phyloP scores from a whole-genome alignment of 2,113 vertebrate species.

The Microtus pennsylvanicus region DNA sequence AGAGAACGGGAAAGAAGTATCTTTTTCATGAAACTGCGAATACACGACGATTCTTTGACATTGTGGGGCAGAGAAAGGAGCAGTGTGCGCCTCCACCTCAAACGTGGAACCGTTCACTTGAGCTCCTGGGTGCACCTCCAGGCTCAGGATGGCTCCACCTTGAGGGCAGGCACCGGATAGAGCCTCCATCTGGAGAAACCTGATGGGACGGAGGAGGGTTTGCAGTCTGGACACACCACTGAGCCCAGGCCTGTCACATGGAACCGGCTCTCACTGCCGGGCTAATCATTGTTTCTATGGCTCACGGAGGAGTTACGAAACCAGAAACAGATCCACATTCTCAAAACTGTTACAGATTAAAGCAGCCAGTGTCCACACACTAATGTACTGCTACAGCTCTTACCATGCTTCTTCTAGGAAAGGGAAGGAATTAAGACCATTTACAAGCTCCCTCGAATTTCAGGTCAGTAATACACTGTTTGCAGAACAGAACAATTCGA shows the following conservation, averaged over 20 bases:
- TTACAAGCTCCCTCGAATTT: background rate
- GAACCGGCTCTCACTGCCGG: constrained; percentile 25
- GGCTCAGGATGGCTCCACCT: background rate
- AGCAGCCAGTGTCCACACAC: constrained; percentile 25
- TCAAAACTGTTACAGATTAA: constrained; percentile 11
- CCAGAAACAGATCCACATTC: constrained; percentile 58
- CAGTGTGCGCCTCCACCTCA: background rate
- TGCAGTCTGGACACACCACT: background rate
- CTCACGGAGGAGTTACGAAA: constrained; percentile 63
- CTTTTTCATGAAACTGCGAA: constrained; percentile 17
- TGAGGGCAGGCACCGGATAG: background rate
- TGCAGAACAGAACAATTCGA: constrained; percentile 12
- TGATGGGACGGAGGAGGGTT: background rate
- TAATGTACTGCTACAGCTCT: background rate
- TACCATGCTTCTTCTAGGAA: background rate
- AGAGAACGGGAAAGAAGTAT: background rate
- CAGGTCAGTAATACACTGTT: background rate
- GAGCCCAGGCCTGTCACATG: background rate
- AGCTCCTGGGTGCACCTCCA: background rate
- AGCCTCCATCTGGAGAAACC: background rate
- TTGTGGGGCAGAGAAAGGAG: background rate
- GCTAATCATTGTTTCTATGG: constrained; percentile 57
- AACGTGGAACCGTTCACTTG: accelerated
- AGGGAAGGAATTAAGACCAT: background rate
- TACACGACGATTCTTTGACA: background rate